Conservation (phyloP, 1,140 invertebrate genomes). For the Coptotermes formosanus region DNA sequence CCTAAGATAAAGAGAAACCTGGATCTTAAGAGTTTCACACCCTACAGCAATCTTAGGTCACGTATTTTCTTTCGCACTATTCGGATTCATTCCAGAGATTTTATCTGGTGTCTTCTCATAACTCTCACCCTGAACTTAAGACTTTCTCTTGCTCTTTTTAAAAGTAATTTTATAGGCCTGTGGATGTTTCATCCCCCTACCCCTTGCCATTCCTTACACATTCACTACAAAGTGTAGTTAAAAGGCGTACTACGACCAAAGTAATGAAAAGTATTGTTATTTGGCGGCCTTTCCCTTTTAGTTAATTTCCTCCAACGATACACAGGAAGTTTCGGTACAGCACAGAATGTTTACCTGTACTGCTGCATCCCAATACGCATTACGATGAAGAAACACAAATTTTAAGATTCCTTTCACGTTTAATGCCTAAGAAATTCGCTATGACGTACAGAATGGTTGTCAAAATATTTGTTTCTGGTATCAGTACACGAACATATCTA, state of each 20-base stretch:
- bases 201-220: background rate
- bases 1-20: background rate
- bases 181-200: background rate
- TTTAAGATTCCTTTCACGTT: no score
- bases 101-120: background rate
- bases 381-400: no score
- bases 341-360: background rate
- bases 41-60: background rate
- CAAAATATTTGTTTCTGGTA: no score
- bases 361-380: background rate
- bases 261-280: conserved; percentile 17
- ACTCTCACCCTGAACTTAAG: background rate
- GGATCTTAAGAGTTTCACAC: background rate
- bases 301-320: background rate
- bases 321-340: background rate
- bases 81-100: background rate
- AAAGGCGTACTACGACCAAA: conserved; percentile 8
- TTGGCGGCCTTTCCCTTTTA: background rate
- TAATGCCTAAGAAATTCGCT: no score
- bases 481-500: no score
- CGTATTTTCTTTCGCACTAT: background rate
- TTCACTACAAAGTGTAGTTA: conserved; percentile 11
- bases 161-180: background rate
- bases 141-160: background rate
- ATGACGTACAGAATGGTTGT: no score